These are phyloP conservation scores for Montipora efflorescens DNA, from an alignment of 64 coral and sea anemone genomes.

Conservation along the genomic window DNA sequence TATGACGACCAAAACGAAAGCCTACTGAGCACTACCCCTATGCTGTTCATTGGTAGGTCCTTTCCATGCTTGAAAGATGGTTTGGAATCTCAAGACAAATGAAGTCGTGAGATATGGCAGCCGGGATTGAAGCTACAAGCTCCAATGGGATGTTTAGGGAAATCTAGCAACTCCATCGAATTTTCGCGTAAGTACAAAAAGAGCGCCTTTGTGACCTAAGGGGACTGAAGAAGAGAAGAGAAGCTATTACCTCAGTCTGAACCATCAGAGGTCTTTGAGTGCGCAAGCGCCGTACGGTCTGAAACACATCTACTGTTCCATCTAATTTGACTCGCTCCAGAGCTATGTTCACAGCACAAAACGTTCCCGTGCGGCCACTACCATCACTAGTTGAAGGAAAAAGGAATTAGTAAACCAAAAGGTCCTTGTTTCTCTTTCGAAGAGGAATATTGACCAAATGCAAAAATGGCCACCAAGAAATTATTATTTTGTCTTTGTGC, in stretches of 20 bases:
- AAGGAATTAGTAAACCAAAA: background rate
- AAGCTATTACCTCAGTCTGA: constrained; percentile 63
- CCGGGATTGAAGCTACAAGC: background rate
- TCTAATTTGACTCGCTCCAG: constrained; percentile 96
- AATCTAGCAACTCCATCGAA: background rate
- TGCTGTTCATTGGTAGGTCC: no score
- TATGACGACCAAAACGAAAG: no score
- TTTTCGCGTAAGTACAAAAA: background rate
- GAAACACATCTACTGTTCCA: constrained; percentile 84
- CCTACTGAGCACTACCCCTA: no score
- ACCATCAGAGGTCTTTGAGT: constrained; percentile 92
- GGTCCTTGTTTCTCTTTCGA: no score
- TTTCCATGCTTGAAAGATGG: background rate
- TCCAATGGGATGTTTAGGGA: no score
- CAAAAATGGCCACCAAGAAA: no score
- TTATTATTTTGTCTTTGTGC: no score
- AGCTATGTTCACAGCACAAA: constrained; percentile 86
- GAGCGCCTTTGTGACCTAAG: no score
- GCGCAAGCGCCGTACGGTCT: constrained; percentile 87
- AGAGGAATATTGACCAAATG: no score
- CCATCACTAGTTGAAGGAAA: constrained; percentile 79
- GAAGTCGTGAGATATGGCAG: background rate
- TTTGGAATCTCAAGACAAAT: background rate
- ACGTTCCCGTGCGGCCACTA: constrained; percentile 95
- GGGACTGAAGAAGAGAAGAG: no score